Evolutionary conservation across 2,888 invertebrate genomes (phyloP).

Genomic region (Halocaridina rubra): DNA sequence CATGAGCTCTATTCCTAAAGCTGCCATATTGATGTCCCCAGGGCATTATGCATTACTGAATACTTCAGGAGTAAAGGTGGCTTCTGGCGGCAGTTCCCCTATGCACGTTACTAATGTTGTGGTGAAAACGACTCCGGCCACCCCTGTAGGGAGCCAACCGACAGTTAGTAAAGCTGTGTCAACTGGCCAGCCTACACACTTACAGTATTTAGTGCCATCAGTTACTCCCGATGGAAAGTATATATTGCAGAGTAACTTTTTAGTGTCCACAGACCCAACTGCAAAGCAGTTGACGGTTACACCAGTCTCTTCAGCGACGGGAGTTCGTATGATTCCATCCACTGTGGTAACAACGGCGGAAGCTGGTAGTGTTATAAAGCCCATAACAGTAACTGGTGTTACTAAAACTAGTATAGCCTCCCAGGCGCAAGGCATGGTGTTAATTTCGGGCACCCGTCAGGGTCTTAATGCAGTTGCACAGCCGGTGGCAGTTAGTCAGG

Average conservation of each 20-base stretch:
- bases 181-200: conserved; percentile 51
- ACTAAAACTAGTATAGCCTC: conserved; percentile 31
- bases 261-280: conserved; percentile 47
- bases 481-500: conserved; percentile 34
- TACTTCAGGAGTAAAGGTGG: conserved; percentile 49
- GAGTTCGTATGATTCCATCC: conserved; percentile 28
- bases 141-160: conserved; percentile 27
- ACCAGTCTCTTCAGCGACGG: conserved; percentile 45
- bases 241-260: conserved; percentile 48
- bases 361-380: conserved; percentile 53
- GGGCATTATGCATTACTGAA: conserved; percentile 55
- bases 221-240: conserved; percentile 62
- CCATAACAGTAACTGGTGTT: conserved; percentile 38
- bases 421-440: conserved; percentile 34
- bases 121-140: conserved; percentile 51
- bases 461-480: conserved; percentile 30
- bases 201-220: conserved; percentile 63
- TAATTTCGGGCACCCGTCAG: conserved; percentile 39
- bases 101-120: conserved; percentile 61
- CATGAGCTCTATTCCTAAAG: conserved; percentile 33
- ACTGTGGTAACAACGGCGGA: conserved; percentile 37
- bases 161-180: conserved; percentile 26
- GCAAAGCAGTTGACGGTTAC: conserved; percentile 50
- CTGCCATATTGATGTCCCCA: conserved; percentile 53
- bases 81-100: conserved; percentile 39